Evolutionary conservation across 2,888 invertebrate species (phyloP).

Genomic region (Adelphocoris suturalis): DNA sequence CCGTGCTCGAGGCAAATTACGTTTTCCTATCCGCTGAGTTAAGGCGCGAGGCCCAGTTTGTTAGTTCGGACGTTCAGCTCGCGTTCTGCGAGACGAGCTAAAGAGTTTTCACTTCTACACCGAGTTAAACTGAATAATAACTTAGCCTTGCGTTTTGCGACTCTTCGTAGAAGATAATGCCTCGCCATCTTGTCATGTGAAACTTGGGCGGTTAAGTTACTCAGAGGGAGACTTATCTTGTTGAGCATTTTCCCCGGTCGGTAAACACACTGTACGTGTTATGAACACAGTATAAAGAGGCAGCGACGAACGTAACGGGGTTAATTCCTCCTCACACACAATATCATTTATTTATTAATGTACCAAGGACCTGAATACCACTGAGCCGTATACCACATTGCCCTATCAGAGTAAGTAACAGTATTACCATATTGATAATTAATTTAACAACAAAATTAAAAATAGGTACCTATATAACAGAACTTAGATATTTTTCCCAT

Average conservation of each 20-base stretch:
- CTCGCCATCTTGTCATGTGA: constrained; percentile 24
- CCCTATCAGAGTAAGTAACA: too few relatives aligned
- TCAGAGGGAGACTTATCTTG: background rate
- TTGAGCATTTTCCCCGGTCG: background rate
- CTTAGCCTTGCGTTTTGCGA: constrained; percentile 36
- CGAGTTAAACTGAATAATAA: constrained; percentile 51
- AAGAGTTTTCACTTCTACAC: constrained; percentile 30
- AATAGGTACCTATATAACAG: too few relatives aligned
- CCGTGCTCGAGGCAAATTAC: constrained; percentile 48
- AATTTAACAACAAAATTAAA: too few relatives aligned
- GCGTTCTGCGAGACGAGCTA: constrained; percentile 29
- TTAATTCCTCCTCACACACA: too few relatives aligned
- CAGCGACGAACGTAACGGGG: background rate
- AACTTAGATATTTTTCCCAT: too few relatives aligned
- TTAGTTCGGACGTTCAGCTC: constrained; percentile 29
- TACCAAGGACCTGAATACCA: too few relatives aligned
- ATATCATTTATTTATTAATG: too few relatives aligned
- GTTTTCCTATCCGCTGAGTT: constrained; percentile 59
- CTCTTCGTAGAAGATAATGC: background rate
- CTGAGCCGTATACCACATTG: too few relatives aligned
- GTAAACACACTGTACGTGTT: background rate
- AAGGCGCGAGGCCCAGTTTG: background rate
- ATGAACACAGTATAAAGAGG: background rate
- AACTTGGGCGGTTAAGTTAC: constrained; percentile 38
- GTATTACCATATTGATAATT: too few relatives aligned